Conservation (phyloP, 2,797 vertebrate genomes). For the Hozukius guyotensis region DNA sequence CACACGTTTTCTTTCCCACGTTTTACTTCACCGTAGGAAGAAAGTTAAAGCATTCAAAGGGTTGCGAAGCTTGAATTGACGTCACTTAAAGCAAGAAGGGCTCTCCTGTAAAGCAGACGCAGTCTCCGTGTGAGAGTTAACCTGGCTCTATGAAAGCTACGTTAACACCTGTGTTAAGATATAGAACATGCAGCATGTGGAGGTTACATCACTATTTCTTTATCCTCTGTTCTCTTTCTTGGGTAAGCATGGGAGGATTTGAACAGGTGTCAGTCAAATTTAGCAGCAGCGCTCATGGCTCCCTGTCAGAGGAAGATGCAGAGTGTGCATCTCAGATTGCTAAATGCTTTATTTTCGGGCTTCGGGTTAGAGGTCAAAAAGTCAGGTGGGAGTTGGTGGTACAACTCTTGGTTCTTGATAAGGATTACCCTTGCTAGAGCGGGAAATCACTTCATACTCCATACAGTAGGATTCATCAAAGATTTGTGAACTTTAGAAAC, state of each 20-base stretch:
- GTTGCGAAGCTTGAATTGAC: conserved; percentile 7
- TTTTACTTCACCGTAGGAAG: background rate
- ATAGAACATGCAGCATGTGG: conserved; percentile 23
- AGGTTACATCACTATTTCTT: conserved; percentile 45
- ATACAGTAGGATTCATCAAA: background rate
- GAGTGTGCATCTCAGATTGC: background rate
- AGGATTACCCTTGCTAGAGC: background rate
- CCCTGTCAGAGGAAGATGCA: background rate
- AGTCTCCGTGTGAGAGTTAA: conserved; percentile 13
- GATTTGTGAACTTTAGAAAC: background rate
- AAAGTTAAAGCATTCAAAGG: conserved; percentile 11
- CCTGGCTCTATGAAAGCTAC: conserved; percentile 26
- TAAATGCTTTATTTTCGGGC: background rate
- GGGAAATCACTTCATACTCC: background rate
- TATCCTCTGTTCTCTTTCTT: conserved; percentile 16
- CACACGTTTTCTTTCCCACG: background rate
- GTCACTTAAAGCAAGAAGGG: conserved; percentile 2
- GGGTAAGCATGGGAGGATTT: conserved; percentile 20
- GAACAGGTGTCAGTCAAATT: conserved; percentile 36
- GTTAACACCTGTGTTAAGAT: conserved; percentile 23
- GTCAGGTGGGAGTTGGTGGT: background rate
- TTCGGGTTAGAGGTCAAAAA: background rate
- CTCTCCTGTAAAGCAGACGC: conserved; percentile 15
- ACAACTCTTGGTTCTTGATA: background rate
- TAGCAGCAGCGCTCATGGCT: background rate